Evolutionary conservation across 2,113 vertebrate species (phyloP).

Genomic region (Gavia stellata): DNA sequence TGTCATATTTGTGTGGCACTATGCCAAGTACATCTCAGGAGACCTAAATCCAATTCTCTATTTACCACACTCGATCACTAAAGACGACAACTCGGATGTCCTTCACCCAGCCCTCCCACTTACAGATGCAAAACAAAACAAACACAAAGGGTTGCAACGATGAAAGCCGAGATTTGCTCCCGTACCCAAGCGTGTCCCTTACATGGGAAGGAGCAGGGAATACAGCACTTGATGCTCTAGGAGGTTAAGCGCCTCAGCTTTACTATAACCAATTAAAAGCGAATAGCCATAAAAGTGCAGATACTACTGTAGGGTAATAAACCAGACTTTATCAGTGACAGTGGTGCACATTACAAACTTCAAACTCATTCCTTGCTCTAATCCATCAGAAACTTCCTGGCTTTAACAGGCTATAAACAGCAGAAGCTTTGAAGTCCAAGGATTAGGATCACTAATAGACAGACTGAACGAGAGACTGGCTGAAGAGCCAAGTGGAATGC

Average conservation of each 20-base stretch:
- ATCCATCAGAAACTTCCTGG: conserved; percentile 85
- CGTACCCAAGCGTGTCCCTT: neutral
- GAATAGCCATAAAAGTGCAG: conserved; percentile 72
- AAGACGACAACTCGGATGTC: neutral
- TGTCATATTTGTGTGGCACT: neutral
- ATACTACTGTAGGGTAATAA: conserved; percentile 76
- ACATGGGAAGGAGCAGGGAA: neutral
- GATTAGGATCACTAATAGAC: conserved; percentile 75
- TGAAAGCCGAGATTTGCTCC: neutral
- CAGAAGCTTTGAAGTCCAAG: conserved; percentile 75
- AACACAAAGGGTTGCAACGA: neutral
- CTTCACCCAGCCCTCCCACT: neutral
- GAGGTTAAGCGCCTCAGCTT: conserved; percentile 34
- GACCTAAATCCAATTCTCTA: neutral
- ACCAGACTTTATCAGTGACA: conserved; percentile 76
- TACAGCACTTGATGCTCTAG: neutral
- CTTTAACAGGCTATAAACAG: conserved; percentile 86
- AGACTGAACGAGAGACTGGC: conserved; percentile 62
- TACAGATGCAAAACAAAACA: neutral
- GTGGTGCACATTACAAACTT: conserved; percentile 78
- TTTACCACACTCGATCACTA: neutral
- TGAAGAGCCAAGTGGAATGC: conserved; percentile 68
- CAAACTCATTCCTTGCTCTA: conserved; percentile 82
- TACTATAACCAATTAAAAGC: conserved; percentile 66
- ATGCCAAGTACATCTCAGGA: neutral